phyloP scores from a whole-genome alignment of 2,113 vertebrate genomes.

The Formicarius rufipectus region DNA sequence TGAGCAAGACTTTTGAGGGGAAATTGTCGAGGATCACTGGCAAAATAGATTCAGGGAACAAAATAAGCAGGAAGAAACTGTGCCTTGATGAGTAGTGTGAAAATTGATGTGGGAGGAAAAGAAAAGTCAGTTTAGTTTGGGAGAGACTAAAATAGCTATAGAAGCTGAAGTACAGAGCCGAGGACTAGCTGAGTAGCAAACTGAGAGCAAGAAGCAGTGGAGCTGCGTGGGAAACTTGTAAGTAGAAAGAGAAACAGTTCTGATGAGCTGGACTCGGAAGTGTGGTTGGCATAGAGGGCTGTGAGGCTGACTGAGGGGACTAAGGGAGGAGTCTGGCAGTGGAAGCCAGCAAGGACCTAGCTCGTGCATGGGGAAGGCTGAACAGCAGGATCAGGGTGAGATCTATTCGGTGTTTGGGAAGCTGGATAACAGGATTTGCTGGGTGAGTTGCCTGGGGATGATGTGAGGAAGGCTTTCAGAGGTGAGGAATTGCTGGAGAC shows the following conservation, averaged over 20 bases:
- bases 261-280: background rate
- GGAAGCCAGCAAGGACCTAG: background rate
- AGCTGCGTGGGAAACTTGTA: constrained; percentile 19
- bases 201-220: background rate
- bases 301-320: constrained; percentile 17
- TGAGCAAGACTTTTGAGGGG: background rate
- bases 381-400: background rate
- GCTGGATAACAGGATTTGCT: background rate
- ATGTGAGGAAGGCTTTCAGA: background rate
- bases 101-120: constrained; percentile 1
- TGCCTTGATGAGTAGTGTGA: background rate
- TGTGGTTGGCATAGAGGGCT: background rate
- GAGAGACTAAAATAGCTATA: constrained; percentile 14
- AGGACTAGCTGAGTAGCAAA: background rate
- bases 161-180: background rate
- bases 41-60: background rate
- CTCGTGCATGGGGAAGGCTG: background rate
- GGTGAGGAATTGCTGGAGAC: background rate
- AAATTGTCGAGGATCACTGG: background rate
- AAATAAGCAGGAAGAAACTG: background rate
- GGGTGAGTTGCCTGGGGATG: background rate
- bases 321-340: constrained; percentile 31
- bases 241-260: background rate
- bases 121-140: background rate
- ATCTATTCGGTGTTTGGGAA: background rate